phyloP scores from a whole-genome alignment of 2,888 invertebrate genomes.

The Thereva unica region DNA sequence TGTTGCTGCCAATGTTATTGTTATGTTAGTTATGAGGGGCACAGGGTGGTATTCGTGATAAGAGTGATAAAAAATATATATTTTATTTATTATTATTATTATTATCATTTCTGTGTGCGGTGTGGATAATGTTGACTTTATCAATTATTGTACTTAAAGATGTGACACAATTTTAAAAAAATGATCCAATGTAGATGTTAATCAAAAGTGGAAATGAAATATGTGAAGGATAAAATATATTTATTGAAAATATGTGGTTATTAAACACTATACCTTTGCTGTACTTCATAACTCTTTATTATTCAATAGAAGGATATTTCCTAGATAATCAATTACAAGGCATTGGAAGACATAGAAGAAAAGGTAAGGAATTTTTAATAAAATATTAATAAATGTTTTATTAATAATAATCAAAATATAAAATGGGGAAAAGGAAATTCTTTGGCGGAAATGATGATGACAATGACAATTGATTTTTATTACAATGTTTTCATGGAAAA shows the following conservation, averaged over 20 bases:
- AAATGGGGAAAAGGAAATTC: no score
- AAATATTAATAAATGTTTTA: conserved; percentile 2
- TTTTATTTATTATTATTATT: background rate
- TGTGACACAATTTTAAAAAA: conserved; percentile 31
- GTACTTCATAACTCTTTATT: conserved; percentile 41
- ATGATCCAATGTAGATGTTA: background rate
- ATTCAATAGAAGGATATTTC: conserved; percentile 44
- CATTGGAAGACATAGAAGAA: conserved; percentile 41
- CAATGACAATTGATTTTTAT: no score
- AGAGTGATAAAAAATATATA: no score
- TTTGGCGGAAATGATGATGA: no score
- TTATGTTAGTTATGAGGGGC: no score
- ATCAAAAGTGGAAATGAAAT: conserved; percentile 19
- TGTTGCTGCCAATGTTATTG: no score
- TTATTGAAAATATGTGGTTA: conserved; percentile 40
- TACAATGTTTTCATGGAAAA: no score
- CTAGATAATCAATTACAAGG: conserved; percentile 44
- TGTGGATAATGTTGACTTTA: conserved; percentile 4
- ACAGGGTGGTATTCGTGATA: no score
- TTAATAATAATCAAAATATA: background rate
- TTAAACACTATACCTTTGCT: conserved; percentile 41
- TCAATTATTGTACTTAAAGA: conserved; percentile 22
- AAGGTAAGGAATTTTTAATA: conserved; percentile 36
- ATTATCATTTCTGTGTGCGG: background rate
- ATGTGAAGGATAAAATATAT: conserved; percentile 23